Conservation (phyloP, 2,113 vertebrate species). For the Cygnus buccinator region DNA sequence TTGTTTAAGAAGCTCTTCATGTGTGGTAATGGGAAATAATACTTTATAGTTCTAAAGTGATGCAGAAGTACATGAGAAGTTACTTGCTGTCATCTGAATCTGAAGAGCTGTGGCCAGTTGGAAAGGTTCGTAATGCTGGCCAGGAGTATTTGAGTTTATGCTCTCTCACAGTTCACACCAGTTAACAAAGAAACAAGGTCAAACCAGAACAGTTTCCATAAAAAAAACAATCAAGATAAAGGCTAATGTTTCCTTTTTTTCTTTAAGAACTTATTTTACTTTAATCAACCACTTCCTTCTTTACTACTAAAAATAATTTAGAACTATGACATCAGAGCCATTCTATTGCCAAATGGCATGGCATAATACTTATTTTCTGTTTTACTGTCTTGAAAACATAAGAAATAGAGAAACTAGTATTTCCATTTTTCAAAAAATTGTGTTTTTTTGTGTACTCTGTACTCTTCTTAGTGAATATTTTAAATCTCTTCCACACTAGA, state of each 20-base stretch:
- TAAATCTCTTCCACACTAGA: neutral
- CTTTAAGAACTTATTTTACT: neutral
- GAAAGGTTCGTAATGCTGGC: neutral
- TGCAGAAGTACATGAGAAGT: neutral
- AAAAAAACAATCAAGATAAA: neutral
- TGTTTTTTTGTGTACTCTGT: neutral
- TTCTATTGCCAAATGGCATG: neutral
- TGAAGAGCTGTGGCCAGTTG: neutral
- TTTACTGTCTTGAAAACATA: neutral
- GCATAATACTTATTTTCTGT: neutral
- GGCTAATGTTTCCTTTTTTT: neutral
- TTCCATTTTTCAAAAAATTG: neutral
- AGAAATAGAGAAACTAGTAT: neutral
- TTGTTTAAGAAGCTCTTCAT: neutral
- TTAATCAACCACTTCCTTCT: neutral
- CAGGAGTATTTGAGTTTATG: neutral
- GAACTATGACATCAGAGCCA: neutral
- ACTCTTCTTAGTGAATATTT: neutral
- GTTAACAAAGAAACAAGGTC: neutral
- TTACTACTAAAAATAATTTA: neutral
- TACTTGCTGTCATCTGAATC: neutral
- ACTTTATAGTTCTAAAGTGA: neutral
- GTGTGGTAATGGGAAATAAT: neutral
- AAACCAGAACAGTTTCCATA: neutral
- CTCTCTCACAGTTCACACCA: neutral